A percentile compares a stretch with the other conserved stretches of the same genome.
Conservation (phyloP, 2,113 vertebrate genomes). For the Cnemophilus loriae region DNA sequence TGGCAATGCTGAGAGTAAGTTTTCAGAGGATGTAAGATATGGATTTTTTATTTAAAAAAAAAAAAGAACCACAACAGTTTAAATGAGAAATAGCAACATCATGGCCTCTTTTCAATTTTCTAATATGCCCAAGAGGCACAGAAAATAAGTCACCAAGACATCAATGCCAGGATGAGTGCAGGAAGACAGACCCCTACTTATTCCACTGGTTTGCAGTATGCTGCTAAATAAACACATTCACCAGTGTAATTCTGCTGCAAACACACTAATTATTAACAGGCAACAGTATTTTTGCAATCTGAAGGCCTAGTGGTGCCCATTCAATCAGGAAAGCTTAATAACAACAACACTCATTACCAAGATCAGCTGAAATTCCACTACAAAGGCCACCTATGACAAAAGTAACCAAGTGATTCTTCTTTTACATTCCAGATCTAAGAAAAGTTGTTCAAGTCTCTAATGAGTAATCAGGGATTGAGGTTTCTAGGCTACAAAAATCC, state of each 20-base stretch:
- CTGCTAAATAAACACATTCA: constrained; percentile 46
- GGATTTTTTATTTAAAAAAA: constrained; percentile 71
- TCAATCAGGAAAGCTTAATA: constrained; percentile 63
- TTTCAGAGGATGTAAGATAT: constrained; percentile 75
- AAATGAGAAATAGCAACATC: constrained; percentile 73
- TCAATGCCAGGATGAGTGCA: not conserved
- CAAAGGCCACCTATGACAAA: constrained; percentile 51
- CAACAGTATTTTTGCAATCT: constrained; percentile 7
- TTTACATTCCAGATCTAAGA: constrained; percentile 70
- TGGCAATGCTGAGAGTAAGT: constrained; percentile 75
- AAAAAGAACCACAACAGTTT: constrained; percentile 25
- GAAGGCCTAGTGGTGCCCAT: constrained; percentile 25
- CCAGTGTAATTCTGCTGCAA: constrained; percentile 14
- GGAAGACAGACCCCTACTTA: not conserved
- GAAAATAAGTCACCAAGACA: constrained; percentile 64
- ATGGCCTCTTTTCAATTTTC: constrained; percentile 67
- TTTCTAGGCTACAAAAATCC: constrained; percentile 82
- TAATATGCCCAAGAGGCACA: constrained; percentile 65
- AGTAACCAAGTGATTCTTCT: constrained; percentile 59
- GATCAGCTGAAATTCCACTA: constrained; percentile 61
- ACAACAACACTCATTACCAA: constrained; percentile 45
- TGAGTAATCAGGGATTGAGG: constrained; percentile 78
- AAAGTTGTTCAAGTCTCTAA: constrained; percentile 75
- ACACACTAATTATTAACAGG: constrained; percentile 52
- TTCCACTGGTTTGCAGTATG: not conserved